phyloP scores from a whole-genome alignment of 2,113 vertebrate species.

The Noturus placidus region DNA sequence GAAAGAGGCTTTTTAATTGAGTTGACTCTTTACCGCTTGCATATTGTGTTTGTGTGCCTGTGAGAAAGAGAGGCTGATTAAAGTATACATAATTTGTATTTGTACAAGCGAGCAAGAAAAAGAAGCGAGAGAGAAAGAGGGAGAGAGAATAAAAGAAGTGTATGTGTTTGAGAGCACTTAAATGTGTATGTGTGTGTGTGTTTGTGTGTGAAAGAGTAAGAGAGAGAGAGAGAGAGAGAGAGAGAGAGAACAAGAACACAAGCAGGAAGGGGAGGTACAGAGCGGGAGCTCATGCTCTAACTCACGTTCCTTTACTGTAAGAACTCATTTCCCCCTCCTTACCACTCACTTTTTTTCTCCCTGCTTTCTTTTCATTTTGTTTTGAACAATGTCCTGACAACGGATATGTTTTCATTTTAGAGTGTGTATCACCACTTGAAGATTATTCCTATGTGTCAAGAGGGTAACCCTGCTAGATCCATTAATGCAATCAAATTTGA shows the following conservation, averaged over 20 bases:
- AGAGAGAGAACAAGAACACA: conserved; percentile 52
- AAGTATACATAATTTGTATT: conserved; percentile 60
- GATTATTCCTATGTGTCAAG: conserved; percentile 10
- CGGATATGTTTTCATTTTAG: conserved; percentile 32
- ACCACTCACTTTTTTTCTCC: conserved; percentile 47
- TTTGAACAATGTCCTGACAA: conserved; percentile 43
- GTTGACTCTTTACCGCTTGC: conserved; percentile 77
- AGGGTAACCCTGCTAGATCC: not conserved
- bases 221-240: conserved; percentile 42
- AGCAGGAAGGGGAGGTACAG: conserved; percentile 56
- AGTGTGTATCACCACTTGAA: conserved; percentile 3
- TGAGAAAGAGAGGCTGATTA: conserved; percentile 50
- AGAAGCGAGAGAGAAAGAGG: conserved; percentile 26
- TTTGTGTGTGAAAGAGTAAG: conserved; percentile 44
- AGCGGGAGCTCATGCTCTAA: conserved; percentile 56
- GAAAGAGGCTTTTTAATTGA: conserved; percentile 81
- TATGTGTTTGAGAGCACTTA: conserved; percentile 27
- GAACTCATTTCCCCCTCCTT: conserved; percentile 56
- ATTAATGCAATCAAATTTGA: conserved; percentile 15
- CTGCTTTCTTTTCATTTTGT: conserved; percentile 38
- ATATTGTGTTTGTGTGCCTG: conserved; percentile 47
- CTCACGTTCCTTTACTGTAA: conserved; percentile 58
- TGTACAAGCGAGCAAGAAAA: conserved; percentile 24
- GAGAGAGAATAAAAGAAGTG: conserved; percentile 21
- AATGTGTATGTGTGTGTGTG: conserved; percentile 41